phyloP scores from a whole-genome alignment of 2,797 vertebrate genomes.

The Dryobates pubescens region DNA sequence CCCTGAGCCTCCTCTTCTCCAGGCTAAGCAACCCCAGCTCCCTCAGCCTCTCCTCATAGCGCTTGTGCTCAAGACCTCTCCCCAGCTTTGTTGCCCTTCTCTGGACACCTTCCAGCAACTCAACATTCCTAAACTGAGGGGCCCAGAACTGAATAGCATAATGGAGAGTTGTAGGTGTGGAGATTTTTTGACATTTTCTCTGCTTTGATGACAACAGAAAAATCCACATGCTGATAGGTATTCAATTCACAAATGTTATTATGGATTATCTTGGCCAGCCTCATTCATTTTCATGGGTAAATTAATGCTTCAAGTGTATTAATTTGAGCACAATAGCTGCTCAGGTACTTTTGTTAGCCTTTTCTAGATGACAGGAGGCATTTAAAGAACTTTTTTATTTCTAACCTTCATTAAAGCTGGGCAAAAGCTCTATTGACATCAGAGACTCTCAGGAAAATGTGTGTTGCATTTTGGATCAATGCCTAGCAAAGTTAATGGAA shows the following conservation, averaged over 20 bases:
- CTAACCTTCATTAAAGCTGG: neutral
- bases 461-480: conserved; percentile 34
- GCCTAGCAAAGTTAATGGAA: conserved; percentile 36
- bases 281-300: neutral
- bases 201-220: conserved; percentile 12
- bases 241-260: conserved; percentile 1
- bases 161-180: neutral
- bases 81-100: too few relatives aligned
- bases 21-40: too few relatives aligned
- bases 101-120: too few relatives aligned
- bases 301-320: neutral
- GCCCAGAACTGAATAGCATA: neutral
- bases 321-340: neutral
- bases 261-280: neutral
- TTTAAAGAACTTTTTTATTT: neutral
- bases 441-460: neutral
- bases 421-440: neutral
- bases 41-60: too few relatives aligned
- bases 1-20: too few relatives aligned
- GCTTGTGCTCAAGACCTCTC: too few relatives aligned
- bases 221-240: neutral
- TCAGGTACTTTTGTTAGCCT: neutral
- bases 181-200: neutral
- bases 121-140: too few relatives aligned
- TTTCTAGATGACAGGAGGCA: neutral